Evolutionary conservation across 2,797 vertebrate genomes (phyloP).

Genomic region (Typhlichthys subterraneus): DNA sequence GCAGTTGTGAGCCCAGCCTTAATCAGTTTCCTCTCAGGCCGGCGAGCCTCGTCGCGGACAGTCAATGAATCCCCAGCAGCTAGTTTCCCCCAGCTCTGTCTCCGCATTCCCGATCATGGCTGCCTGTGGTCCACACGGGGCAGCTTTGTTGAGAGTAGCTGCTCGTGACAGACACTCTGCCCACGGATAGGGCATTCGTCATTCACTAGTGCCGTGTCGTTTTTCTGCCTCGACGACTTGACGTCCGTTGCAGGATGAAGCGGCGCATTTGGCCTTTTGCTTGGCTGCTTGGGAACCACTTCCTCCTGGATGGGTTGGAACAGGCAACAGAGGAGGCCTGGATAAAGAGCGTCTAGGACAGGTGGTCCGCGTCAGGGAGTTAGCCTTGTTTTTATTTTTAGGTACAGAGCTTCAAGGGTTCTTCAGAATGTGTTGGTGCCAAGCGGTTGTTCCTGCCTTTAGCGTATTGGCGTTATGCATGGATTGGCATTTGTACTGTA

Average conservation of each 20-base stretch:
- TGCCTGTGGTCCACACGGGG: conserved; percentile 1
- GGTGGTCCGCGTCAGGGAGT: conserved; percentile 68
- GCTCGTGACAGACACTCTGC: conserved; percentile 3
- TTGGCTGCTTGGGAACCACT: conserved; percentile 8
- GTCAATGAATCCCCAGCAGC: conserved; percentile 29
- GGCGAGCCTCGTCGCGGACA: conserved; percentile 27
- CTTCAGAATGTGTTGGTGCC: conserved; percentile 61
- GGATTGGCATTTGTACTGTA: conserved; percentile 6
- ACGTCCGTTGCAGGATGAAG: conserved; percentile 13
- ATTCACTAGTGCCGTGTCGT: conserved; percentile 11
- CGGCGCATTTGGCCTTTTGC: conserved; percentile 1
- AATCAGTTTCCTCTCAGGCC: conserved; percentile 52
- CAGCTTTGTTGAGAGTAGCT: conserved; percentile 17
- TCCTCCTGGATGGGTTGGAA: conserved; percentile 18
- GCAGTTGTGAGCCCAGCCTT: conserved; percentile 37
- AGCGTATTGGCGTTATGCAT: conserved; percentile 35
- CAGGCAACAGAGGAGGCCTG: conserved; percentile 15
- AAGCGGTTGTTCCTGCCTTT: conserved; percentile 40
- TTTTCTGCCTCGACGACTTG: conserved; percentile 16
- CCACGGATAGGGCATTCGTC: conserved; percentile 31
- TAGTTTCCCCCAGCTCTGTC: conserved; percentile 5
- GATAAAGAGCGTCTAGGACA: conserved; percentile 56
- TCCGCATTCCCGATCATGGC: conserved; percentile 9
- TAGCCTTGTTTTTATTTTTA: conserved; percentile 78
- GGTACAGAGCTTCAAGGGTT: conserved; percentile 62